Base-by-base conservation (phyloP, 2,888 invertebrate species). In the Archips xylosteana region DNA sequence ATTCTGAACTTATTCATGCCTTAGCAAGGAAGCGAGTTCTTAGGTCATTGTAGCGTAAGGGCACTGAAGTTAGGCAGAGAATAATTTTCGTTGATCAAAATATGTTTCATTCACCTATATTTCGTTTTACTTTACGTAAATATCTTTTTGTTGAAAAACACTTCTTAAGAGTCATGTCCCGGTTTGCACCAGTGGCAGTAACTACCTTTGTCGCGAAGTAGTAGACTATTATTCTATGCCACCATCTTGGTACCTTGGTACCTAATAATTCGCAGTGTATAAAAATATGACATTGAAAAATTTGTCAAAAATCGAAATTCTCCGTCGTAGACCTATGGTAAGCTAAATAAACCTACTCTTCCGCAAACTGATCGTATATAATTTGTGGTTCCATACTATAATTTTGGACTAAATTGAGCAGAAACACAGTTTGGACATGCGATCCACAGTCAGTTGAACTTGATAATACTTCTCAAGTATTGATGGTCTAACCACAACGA, bases 1-100 rank as follows among this genome's bases (percentile, higher is more conserved):
- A 61, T 60, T 64, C 34, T 39, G 65, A 61, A 67, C 59, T 42
- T 34, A 39, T 39, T 39, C 39, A 39, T 39, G 5, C 39, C 39
- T 39, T 39, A 54, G 23, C 8, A 60, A 65, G 65, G 51, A 42
- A 62, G 12, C 51, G 49, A 12, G 49, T 36, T 64, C 34, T n/a
- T 12, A 15, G 51, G 34, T 65, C 34, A 36, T 51, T 49, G 51
- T 65, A 23, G 15, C 5, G 49, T 49, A 54, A 54, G 49, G n/a
- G 49, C n/a, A n/a, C 5, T n/a, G 49, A n/a, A n/a, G 49, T 10
- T 49, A n/a, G 49, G n/a, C 5, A 1, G n/a, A 49, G n/a, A 49
- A 49, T 49, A 49, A n/a, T 49, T 49, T 2, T 39, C 5, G 6
- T 39, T 5, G 39, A 39, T 39, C 39, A 5, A 39, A 5, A 39